Conservation (phyloP, 1,140 invertebrate species). For the Aradophagus sp. region DNA sequence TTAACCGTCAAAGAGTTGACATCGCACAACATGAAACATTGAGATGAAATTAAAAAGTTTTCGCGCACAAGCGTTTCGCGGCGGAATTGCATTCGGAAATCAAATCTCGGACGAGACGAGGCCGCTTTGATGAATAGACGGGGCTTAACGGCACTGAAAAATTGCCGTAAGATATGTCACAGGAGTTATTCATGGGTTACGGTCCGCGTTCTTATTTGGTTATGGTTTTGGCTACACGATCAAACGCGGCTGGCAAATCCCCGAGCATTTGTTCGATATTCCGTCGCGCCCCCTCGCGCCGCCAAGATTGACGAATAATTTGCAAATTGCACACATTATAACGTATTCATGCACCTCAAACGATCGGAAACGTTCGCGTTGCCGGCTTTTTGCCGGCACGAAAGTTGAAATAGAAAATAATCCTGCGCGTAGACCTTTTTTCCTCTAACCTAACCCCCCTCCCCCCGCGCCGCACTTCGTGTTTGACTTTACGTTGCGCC, state of each 20-base stretch:
- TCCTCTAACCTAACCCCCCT: no score
- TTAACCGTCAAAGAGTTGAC: neutral
- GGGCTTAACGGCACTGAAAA: conserved; percentile 29
- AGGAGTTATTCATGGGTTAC: conserved; percentile 23
- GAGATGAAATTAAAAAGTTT: conserved; percentile 10
- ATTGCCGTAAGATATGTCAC: conserved; percentile 43
- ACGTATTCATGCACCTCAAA: neutral
- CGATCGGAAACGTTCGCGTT: conserved; percentile 5
- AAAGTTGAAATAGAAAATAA: no score
- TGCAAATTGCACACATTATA: neutral
- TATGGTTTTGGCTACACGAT: conserved; percentile 16
- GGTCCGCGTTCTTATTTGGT: conserved; percentile 23
- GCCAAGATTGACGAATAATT: neutral
- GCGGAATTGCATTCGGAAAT: conserved; percentile 17
- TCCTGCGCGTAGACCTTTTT: no score
- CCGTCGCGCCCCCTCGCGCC: neutral
- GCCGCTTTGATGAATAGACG: conserved; percentile 39
- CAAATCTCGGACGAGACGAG: conserved; percentile 22
- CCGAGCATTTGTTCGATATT: conserved; percentile 4
- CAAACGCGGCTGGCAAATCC: conserved; percentile 7
- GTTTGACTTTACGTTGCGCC: conserved; percentile 2
- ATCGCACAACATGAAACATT: conserved; percentile 10
- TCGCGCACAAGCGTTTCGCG: neutral
- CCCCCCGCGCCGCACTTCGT: no score
- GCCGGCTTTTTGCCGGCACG: neutral